phyloP scores from a whole-genome alignment of 2,888 invertebrate species.

The Ectemnius continuus region DNA sequence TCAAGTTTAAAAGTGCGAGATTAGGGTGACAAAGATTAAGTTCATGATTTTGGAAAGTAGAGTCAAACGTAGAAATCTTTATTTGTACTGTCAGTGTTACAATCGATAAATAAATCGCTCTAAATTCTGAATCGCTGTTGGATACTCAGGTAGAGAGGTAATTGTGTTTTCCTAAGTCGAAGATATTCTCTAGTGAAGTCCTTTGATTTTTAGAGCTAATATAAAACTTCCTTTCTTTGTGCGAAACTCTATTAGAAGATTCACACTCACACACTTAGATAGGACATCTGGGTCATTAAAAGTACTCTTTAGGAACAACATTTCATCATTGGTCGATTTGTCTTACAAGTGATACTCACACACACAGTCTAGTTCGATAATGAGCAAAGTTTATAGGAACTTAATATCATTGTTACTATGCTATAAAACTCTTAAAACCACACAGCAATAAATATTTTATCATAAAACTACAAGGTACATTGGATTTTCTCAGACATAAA shows the following conservation, averaged over 20 bases:
- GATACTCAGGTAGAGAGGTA: too few species aligned
- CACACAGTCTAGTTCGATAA: constrained; percentile 10
- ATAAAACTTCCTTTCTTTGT: not conserved
- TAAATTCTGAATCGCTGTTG: constrained; percentile 11
- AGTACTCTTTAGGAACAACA: constrained; percentile 33
- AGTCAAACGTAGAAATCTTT: constrained; percentile 31
- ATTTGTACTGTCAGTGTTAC: constrained; percentile 50
- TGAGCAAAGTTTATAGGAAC: constrained; percentile 57
- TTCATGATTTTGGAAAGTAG: not conserved
- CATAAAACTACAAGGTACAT: constrained; percentile 1
- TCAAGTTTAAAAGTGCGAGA: too few species aligned
- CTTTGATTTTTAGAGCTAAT: not conserved
- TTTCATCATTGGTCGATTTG: constrained; percentile 27
- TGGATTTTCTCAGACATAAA: constrained; percentile 7
- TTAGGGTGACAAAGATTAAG: too few species aligned
- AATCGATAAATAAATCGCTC: constrained; percentile 36
- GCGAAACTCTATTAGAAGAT: constrained; percentile 25
- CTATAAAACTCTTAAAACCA: constrained; percentile 20
- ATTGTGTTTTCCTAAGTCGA: too few species aligned
- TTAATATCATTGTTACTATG: constrained; percentile 38
- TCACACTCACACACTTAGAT: constrained; percentile 19
- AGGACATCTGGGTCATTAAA: constrained; percentile 26
- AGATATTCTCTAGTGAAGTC: too few species aligned
- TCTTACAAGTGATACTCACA: constrained; percentile 35
- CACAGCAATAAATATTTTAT: constrained; percentile 14